Conservation (phyloP, 2,797 vertebrate species). For the Setipinna tenuifilis region DNA sequence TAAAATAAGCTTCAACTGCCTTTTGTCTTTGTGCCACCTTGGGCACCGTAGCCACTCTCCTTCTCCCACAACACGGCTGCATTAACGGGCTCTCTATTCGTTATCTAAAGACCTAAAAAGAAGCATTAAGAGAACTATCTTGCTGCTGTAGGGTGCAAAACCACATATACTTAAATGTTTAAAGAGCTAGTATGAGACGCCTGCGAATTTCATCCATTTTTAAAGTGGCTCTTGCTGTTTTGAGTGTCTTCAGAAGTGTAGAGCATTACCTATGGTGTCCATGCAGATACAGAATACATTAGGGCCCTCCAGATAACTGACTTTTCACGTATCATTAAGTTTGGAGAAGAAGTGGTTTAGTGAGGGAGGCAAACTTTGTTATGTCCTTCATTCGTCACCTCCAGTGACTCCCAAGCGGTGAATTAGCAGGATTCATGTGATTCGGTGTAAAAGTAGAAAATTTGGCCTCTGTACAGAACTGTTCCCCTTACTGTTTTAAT, state of each 20-base stretch:
- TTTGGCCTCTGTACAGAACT: neutral
- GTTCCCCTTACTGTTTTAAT: neutral
- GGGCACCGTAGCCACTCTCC: too few relatives aligned
- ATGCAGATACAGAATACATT: neutral
- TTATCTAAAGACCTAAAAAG: too few relatives aligned
- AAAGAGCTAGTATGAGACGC: neutral
- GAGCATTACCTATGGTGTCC: neutral
- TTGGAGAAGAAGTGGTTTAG: neutral
- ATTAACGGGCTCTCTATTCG: too few relatives aligned
- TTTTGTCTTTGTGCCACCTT: too few relatives aligned
- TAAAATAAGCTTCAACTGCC: too few relatives aligned
- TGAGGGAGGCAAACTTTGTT: neutral
- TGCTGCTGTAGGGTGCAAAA: constrained; percentile 10
- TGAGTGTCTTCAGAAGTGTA: neutral
- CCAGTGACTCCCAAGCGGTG: neutral
- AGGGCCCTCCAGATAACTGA: constrained; percentile 2
- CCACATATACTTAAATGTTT: constrained; percentile 11
- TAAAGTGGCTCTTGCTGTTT: neutral
- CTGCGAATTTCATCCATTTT: constrained; percentile 16
- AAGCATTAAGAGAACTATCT: too few relatives aligned
- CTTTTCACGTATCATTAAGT: constrained; percentile 13
- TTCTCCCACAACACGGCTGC: too few relatives aligned
- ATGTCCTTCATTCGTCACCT: neutral
- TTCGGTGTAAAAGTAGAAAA: neutral
- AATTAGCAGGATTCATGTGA: constrained; percentile 9